Evolutionary conservation across 2,888 invertebrate species (phyloP).

Genomic region (Drosophila niveifrons): DNA sequence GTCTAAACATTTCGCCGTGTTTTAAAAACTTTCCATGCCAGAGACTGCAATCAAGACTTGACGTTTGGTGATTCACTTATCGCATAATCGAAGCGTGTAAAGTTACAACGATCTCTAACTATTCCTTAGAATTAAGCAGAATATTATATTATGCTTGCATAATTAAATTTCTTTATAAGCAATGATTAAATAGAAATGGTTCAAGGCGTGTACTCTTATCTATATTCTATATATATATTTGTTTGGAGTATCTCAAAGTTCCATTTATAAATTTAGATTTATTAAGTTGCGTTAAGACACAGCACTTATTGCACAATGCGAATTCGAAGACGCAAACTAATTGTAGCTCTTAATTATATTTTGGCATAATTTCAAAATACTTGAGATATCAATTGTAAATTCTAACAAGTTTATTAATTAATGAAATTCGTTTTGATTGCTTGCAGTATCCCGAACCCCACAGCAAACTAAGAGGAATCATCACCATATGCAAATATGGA

Average conservation of each 20-base stretch:
- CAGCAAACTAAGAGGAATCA: conserved; percentile 32
- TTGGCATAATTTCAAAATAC: no score
- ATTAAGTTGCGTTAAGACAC: no score
- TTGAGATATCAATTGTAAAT: no score
- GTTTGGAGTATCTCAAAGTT: no score
- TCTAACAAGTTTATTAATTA: no score
- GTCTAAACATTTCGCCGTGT: conserved; percentile 1
- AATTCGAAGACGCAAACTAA: no score
- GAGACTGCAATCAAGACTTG: not conserved
- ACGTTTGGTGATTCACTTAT: not conserved
- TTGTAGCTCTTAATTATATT: no score
- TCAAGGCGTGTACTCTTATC: no score
- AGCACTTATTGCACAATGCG: no score
- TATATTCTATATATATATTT: no score
- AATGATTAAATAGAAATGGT: no score
- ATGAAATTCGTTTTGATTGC: not conserved
- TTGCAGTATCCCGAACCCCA: conserved; percentile 34
- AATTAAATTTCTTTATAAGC: not conserved
- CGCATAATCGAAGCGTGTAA: not conserved
- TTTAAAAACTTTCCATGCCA: not conserved
- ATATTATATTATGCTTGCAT: not conserved
- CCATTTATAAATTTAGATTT: no score
- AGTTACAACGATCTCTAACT: not conserved
- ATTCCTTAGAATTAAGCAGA: not conserved
- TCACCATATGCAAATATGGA: conserved; percentile 85